Base-by-base conservation (phyloP, 2,113 vertebrate genomes). In the Athene noctua region DNA sequence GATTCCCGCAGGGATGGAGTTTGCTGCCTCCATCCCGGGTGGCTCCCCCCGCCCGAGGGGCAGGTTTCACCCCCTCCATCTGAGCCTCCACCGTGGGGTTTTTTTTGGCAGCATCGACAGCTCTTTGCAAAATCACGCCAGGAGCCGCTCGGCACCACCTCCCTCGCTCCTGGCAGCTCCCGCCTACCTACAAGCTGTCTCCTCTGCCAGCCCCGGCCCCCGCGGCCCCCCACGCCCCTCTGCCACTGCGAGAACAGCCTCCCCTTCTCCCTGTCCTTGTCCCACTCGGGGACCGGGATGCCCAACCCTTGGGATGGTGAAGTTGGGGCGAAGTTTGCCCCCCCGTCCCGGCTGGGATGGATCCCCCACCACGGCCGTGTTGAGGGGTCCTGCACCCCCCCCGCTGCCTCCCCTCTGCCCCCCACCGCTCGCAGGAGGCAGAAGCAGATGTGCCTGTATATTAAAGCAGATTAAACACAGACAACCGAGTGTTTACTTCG, bases 141-240 rank as follows among this genome's bases (percentile, higher is more conserved):
- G 51, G 81, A 89, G 52, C 51, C 1, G 42, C 79, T 93, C 66
- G 34, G 72, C n/a, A 42, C 59, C 59, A 49, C 80, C 86, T 89
- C 80, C 83, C 73, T n/a, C 86, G 6, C 73, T 88, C 73, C 91
- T 42, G 79, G 91, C 91, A 59, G 91, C 85, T 72, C 85, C 66
- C 80, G n/a, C 91, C 91, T 67, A 79, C 91, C 73, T 11, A 7
- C 92, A 77, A 94, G 81, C 92, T 94, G 92, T 71, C 82, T 86
- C 74, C 75, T 75, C 86, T 44, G 29, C 86, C 11, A 9, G 57
- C 38, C 65, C 54, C 40, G 3, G 61, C 80, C 62, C 83, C 83
- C 77, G 32, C 77, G 1, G 63, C 84, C 68, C 82, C 78, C 84
- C 70, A 51, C 83, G 15, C 5, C 36, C 58, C 82, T 21, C 77